A percentile compares a stretch with the other conserved stretches of the same genome.
Evolutionary conservation across 1,140 invertebrate genomes (phyloP).

Genomic region (Eubasilissa regina): DNA sequence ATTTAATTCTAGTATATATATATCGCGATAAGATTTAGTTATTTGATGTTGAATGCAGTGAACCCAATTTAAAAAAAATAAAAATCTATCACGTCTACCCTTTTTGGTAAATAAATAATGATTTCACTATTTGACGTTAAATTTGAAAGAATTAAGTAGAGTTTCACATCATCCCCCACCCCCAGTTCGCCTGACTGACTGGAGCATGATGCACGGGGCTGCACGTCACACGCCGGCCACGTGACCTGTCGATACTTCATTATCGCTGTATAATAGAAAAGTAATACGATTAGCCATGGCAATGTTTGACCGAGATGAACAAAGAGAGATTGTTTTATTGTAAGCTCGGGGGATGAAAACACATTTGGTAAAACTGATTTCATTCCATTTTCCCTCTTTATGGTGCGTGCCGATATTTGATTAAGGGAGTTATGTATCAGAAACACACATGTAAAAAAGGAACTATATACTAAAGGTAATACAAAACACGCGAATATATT

Average conservation of each 20-base stretch:
- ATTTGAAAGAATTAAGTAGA: no score
- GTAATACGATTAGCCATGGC: conserved; percentile 43
- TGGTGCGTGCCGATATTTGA: conserved; percentile 19
- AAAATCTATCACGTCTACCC: no score
- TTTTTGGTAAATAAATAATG: no score
- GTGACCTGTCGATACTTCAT: conserved; percentile 47
- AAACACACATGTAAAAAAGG: background rate
- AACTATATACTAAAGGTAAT: background rate
- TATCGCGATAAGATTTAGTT: no score
- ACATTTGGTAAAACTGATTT: conserved; percentile 13
- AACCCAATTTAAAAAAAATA: no score
- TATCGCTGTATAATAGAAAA: conserved; percentile 40
- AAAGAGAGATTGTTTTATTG: background rate
- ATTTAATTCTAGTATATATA: no score
- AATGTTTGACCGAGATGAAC: conserved; percentile 12
- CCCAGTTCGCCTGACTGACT: no score
- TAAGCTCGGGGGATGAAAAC: background rate
- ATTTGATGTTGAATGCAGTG: no score
- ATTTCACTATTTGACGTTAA: no score
- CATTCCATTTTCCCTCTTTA: conserved; percentile 14
- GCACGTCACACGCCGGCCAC: conserved; percentile 25
- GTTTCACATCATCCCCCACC: no score
- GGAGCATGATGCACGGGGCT: background rate
- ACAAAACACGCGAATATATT: background rate
- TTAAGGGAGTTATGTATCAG: conserved; percentile 5